phyloP scores from a whole-genome alignment of 1,140 invertebrate genomes.

The Ceratitis capitata region DNA sequence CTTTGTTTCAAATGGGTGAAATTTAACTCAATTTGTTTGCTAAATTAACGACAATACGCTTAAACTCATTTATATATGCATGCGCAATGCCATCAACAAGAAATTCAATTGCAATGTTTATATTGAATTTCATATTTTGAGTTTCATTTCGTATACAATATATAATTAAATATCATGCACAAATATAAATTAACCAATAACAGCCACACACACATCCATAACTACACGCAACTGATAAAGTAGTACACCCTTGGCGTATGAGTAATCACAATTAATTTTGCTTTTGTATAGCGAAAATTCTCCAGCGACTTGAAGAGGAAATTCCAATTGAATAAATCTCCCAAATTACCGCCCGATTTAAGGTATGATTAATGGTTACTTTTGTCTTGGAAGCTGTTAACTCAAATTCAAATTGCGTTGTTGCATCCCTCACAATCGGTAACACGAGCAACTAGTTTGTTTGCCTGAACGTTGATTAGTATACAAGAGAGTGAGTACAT shows the following conservation, averaged over 20 bases:
- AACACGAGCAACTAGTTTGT: not conserved
- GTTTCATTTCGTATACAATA: no score
- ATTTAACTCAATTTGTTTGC: no score
- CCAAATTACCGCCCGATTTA: not conserved
- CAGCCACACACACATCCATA: no score
- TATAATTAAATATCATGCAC: not conserved
- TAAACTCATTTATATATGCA: no score
- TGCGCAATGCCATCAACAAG: no score
- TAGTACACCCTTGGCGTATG: not conserved
- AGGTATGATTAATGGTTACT: not conserved
- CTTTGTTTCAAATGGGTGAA: no score
- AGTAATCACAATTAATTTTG: not conserved
- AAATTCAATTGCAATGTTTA: no score
- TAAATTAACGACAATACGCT: no score
- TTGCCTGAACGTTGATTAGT: no score
- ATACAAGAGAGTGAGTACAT: not conserved
- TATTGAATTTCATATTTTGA: no score
- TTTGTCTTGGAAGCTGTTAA: not conserved
- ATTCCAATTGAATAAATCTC: constrained; percentile 20
- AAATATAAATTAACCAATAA: not conserved
- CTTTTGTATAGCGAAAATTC: not conserved
- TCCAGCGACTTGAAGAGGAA: not conserved
- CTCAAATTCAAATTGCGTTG: not conserved
- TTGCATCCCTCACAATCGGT: not conserved
- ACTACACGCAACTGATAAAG: not conserved